A percentile compares a stretch with the other conserved stretches of the same genome.
Evolutionary conservation across 2,888 invertebrate genomes (phyloP).

Genomic region (Fragum fragum): DNA sequence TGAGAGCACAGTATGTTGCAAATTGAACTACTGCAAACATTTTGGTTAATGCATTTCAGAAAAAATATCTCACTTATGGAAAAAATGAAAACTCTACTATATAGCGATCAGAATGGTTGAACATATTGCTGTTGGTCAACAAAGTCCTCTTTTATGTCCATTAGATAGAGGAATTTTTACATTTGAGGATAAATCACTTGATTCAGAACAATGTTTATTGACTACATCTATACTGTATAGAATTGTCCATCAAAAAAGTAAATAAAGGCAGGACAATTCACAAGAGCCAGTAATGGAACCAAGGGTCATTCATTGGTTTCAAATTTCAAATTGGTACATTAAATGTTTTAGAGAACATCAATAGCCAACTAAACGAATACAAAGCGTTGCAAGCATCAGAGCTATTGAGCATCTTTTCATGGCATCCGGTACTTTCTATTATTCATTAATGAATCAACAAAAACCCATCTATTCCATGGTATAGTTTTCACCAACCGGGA

Average conservation of each 20-base stretch:
- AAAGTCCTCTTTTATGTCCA: no score
- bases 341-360: constrained; percentile 28
- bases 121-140: no score
- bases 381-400: constrained; percentile 24
- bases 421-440: constrained; percentile 29
- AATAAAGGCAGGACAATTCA: constrained; percentile 24
- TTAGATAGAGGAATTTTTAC: no score
- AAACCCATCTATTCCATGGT: constrained; percentile 25
- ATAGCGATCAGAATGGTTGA: no score
- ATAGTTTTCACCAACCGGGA: constrained; percentile 22
- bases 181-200: neutral
- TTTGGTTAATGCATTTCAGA: no score
- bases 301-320: constrained; percentile 32
- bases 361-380: constrained; percentile 29
- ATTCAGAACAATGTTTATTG: neutral
- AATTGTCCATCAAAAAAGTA: constrained; percentile 9
- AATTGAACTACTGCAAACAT: no score
- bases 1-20: no score
- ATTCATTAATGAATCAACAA: constrained; percentile 33
- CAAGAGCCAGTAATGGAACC: constrained; percentile 4
- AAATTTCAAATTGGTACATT: constrained; percentile 32
- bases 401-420: constrained; percentile 30
- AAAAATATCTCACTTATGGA: no score
- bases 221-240: neutral
- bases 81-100: no score